Percentiles rank a stretch among this genome's conserved stretches.
Conservation (phyloP, 92 coral and sea anemone genomes). For the Blastomussa wellsi region DNA sequence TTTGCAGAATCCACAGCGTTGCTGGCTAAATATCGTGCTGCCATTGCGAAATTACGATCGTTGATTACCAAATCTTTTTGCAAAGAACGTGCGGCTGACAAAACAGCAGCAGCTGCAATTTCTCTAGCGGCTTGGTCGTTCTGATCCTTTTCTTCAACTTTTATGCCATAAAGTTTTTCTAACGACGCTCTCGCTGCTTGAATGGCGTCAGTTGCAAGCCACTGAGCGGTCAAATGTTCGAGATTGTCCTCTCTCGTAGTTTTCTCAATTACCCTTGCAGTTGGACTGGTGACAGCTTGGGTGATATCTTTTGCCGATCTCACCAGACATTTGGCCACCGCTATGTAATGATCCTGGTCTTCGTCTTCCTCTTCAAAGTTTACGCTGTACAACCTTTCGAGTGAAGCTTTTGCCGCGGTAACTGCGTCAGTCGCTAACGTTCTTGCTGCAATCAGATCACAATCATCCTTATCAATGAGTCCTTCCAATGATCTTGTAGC, state of each 20-base stretch:
- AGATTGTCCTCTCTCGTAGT: neutral
- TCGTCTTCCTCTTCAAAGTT: slow-evolving; percentile 10
- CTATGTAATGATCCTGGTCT: neutral
- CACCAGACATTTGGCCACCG: neutral
- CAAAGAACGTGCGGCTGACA: slow-evolving; percentile 31
- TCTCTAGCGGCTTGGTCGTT: neutral
- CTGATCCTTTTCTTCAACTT: neutral
- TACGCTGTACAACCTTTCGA: slow-evolving; percentile 15
- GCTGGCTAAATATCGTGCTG: slow-evolving; percentile 45
- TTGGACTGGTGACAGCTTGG: neutral
- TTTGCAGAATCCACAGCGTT: slow-evolving; percentile 50
- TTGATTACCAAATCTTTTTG: neutral
- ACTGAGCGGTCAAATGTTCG: neutral
- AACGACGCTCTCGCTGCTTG: slow-evolving; percentile 21
- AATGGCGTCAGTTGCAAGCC: slow-evolving; percentile 29
- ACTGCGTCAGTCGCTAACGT: slow-evolving; percentile 36
- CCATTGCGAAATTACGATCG: slow-evolving; percentile 29
- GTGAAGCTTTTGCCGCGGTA: slow-evolving; percentile 26
- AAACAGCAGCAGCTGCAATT: slow-evolving; percentile 25
- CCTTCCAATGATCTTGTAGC: slow-evolving; percentile 27
- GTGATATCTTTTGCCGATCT: slow-evolving; percentile 11
- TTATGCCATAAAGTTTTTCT: slow-evolving; percentile 9
- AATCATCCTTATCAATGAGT: neutral
- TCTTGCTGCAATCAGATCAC: slow-evolving; percentile 14
- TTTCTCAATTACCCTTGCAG: neutral